Evolutionary conservation across 2,888 invertebrate genomes (phyloP).

Genomic region (Trachelus tabidus): DNA sequence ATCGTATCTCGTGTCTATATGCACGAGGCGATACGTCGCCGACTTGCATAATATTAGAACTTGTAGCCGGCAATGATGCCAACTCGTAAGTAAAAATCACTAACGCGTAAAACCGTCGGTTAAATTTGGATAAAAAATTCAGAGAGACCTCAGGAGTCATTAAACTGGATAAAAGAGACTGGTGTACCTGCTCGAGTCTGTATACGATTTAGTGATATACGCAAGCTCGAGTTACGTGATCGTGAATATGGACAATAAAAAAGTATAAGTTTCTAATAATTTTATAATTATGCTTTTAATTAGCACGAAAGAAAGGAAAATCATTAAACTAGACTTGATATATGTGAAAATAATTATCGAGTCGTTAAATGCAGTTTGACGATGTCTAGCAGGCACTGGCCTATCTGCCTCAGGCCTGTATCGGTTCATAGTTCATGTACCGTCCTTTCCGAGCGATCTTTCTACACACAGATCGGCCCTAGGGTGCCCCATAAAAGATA

Average conservation of each 20-base stretch:
- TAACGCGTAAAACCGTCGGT: background rate
- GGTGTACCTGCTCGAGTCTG: background rate
- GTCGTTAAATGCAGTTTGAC: background rate
- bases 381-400: background rate
- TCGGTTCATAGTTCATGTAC: slow-evolving; percentile 45
- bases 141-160: background rate
- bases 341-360: background rate
- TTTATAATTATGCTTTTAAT: background rate
- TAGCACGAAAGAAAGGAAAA: background rate
- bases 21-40: background rate
- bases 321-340: background rate
- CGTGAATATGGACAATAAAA: background rate
- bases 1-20: background rate
- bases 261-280: background rate
- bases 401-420: slow-evolving; percentile 18
- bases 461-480: slow-evolving; percentile 38
- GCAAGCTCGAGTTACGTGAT: background rate
- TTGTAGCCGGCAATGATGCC: background rate
- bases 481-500: slow-evolving; percentile 56
- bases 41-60: background rate
- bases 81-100: background rate
- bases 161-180: background rate
- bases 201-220: background rate
- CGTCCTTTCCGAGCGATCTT: slow-evolving; percentile 39
- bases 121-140: background rate